phyloP scores from a whole-genome alignment of 2,797 vertebrate genomes.

The Lepus oiostolus region DNA sequence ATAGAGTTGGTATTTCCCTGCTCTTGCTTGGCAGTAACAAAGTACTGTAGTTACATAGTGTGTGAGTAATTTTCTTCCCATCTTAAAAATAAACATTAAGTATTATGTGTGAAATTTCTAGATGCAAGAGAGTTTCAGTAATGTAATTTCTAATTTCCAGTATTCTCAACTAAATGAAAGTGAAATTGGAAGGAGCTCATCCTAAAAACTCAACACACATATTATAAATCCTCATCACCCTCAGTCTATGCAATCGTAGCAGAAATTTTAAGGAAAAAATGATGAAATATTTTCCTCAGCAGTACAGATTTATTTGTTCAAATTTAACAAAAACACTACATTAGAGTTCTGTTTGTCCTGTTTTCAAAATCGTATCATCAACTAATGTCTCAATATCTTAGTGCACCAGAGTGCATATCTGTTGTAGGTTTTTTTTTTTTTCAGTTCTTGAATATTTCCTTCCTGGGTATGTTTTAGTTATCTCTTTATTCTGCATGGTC shows the following conservation, averaged over 20 bases:
- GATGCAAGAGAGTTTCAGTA: neutral
- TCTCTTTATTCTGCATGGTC: too few relatives aligned
- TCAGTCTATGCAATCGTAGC: neutral
- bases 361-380: neutral
- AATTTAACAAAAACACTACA: neutral
- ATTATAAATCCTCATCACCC: neutral
- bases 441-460: neutral
- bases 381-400: neutral
- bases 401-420: neutral
- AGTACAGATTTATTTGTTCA: neutral
- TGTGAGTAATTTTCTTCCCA: neutral
- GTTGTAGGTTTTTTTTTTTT: neutral
- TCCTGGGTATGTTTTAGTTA: neutral
- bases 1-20: neutral
- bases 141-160: neutral
- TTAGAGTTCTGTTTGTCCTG: neutral
- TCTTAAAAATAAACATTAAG: neutral
- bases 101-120: neutral
- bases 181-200: neutral
- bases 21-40: neutral
- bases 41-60: neutral
- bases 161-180: neutral
- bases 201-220: neutral
- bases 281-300: neutral
- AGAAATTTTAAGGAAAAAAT: neutral